These are phyloP conservation scores for Epinephelus moara DNA, from an alignment of 2,113 vertebrate species.

Conservation along the genomic window DNA sequence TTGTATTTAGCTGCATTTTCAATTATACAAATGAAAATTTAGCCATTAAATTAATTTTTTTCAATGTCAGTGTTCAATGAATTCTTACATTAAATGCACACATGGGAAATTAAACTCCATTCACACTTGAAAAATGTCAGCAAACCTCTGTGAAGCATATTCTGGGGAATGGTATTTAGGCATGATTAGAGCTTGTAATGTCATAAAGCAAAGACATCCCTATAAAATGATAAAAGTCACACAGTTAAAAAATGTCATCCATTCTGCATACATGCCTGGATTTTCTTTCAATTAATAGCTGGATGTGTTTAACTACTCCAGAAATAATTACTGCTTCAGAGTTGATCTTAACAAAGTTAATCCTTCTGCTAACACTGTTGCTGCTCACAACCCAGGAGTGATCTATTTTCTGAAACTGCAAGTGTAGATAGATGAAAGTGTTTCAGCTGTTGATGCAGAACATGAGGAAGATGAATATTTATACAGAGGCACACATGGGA, in stretches of 20 bases:
- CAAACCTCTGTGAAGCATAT: background rate
- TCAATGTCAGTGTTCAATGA: background rate
- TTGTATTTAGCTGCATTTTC: conserved; percentile 1
- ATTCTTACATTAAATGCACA: background rate
- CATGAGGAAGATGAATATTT: conserved; percentile 78
- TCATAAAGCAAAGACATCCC: background rate
- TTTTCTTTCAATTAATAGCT: background rate
- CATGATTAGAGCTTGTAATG: background rate
- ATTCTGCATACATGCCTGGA: background rate
- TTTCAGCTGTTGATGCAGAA: conserved; percentile 72
- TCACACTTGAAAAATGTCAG: background rate
- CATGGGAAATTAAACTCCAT: background rate
- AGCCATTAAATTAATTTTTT: background rate
- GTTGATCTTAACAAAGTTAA: conserved; percentile 26
- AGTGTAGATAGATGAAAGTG: conserved; percentile 72
- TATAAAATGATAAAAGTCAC: background rate
- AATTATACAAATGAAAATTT: background rate
- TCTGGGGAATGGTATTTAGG: background rate
- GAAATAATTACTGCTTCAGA: conserved; percentile 20
- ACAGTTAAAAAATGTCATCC: background rate
- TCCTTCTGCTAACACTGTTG: conserved; percentile 14
- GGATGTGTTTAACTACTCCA: background rate
- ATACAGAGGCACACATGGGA: conserved; percentile 72
- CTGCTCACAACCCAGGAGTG: conserved; percentile 26
- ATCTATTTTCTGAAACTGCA: conserved; percentile 68